Evolutionary conservation across 64 coral and sea anemone genomes (phyloP).

Genomic region (Catalaphyllia jardinei): DNA sequence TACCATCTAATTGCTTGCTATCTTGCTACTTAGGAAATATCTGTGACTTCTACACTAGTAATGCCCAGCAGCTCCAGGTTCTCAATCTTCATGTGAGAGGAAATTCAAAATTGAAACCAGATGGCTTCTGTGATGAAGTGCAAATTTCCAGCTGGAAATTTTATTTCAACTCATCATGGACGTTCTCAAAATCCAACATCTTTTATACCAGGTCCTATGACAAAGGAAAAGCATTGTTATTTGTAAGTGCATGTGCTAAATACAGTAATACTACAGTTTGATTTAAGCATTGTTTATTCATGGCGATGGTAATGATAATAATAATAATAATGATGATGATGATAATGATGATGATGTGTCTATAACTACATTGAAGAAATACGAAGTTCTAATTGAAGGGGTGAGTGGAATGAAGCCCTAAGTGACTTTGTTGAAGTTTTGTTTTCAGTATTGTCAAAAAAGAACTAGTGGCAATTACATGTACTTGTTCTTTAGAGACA

Average conservation of each 20-base stretch:
- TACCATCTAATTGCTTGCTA: not conserved
- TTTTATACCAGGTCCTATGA: not conserved
- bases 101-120: not conserved
- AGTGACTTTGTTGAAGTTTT: too few species aligned
- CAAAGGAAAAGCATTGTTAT: not conserved
- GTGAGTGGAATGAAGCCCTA: too few species aligned
- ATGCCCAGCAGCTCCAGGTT: not conserved
- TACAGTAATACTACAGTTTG: too few species aligned
- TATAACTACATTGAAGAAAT: too few species aligned
- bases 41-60: constrained; percentile 6
- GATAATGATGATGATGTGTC: too few species aligned
- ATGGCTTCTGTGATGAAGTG: not conserved
- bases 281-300: too few species aligned
- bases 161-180: constrained; percentile 18
- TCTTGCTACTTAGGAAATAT: not conserved
- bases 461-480: too few species aligned
- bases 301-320: too few species aligned
- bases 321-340: too few species aligned
- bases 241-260: not conserved
- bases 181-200: not conserved
- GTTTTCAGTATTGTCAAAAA: too few species aligned
- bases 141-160: constrained; percentile 28
- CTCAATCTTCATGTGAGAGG: not conserved
- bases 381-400: too few species aligned
- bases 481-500: too few species aligned